Base-by-base conservation (phyloP, 2,113 vertebrate species). In the Capreolus pygargus region DNA sequence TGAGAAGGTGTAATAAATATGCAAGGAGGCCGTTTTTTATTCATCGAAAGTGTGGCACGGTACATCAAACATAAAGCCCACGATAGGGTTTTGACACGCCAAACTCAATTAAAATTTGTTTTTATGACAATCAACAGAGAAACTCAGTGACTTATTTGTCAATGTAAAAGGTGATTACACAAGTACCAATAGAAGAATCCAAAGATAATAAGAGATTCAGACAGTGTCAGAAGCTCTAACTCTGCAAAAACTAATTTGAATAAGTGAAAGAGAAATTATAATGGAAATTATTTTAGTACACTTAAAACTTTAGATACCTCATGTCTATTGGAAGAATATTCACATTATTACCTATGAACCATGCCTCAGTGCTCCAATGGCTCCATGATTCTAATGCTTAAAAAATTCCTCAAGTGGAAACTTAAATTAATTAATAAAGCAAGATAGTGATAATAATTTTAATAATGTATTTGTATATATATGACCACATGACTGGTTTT, bases 41-140 rank as follows among this genome's bases (percentile, higher is more conserved):
- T 95, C 96, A 97, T 87, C 97, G 93, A 95, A 96, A 98, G 97
- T 90, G 97, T 97, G 93, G 76, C 79, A 91, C 91, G 89, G 84
- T 82, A 95, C 89, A 97, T 96, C 98, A 97, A 98, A 98, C 93
- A 97, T 93, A 96, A 97, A 97, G 97, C 61, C 81, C 90, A 97
- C 93, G 83, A 81, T 97, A 85, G 95, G 82, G 86, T 94, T 97
- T 87, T 98, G 95, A 98, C 98, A 98, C 95, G 93, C 83, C 93
- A 97, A 97, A 96, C 89, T 98, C 91, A 98, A 98, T 98, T 97
- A 98, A 98, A 98, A 97, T 94, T 87, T 97, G 82, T 97, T 97
- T 97, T 96, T 89, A 94, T 94, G 95, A 98, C 91, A 97, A 94
- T 90, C 93, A 89, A 47, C 55, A 81, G 96, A 79, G 76, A 97